Base-by-base conservation (phyloP, 2,113 vertebrate genomes). In the Rhipidura dahli region DNA sequence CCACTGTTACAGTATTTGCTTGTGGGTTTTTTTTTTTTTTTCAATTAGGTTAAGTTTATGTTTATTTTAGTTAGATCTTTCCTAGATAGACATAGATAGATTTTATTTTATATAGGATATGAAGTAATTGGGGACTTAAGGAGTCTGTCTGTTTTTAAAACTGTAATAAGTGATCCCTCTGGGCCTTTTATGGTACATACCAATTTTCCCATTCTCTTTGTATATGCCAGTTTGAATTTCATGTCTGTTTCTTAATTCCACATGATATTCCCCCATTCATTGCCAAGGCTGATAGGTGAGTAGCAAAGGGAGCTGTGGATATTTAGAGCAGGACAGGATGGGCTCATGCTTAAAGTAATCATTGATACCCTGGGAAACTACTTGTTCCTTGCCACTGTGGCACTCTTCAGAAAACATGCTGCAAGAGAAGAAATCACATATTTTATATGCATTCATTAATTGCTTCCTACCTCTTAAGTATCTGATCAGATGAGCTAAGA, bases 391-490 rank as follows among this genome's bases (percentile, higher is more conserved):
- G 47, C 33, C 40, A 40, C 73, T 89, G 39, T 69, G 63, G 70
- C 17, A 90, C 63, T 54, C 35, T 42, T 70, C 50, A 77, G 70
- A 91, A 86, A 85, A 92, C 21, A 73, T 28, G 17, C 71, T 83
- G 68, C 64, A 91, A 84, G 66, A 20, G 77, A 76, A 82, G 28
- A 71, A 87, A 23, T 18, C 78, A 83, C 40, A 66, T 92, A 89
- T 89, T 91, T 91, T 56, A 59, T 54, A 53, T 21, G 37, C 16
- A 35, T 77, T 94, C 82, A 93, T 92, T 96, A 85, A 95, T 93
- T 93, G 71, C 79, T 94, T 93, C 87, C 89, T 92, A 53, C 7
- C 75, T 60, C 23, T 37, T 87, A 94, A 93, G 59, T 70, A 33
- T 77, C 54, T 70, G 37, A 87, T 83, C 83, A 92, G 71, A 92